Evolutionary conservation across 2,888 invertebrate species (phyloP).

Genomic region (Philaethria dido): DNA sequence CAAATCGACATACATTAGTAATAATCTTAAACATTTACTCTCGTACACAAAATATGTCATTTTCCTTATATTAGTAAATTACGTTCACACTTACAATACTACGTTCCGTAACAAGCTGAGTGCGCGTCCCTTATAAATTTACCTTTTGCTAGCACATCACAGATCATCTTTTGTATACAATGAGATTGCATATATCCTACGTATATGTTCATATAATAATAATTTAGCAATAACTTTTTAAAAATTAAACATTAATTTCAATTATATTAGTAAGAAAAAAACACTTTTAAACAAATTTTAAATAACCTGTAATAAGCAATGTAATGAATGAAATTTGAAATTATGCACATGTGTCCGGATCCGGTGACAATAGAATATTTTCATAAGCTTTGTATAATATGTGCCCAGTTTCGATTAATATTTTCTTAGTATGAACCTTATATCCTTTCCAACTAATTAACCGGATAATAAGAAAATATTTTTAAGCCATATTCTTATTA

Average conservation of each 20-base stretch:
- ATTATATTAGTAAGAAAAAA: no score
- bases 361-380: not conserved
- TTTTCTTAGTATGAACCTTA: no score
- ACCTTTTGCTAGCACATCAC: constrained; percentile 76
- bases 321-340: no score
- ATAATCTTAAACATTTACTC: constrained; percentile 52
- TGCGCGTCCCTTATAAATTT: constrained; percentile 38
- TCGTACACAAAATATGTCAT: constrained; percentile 82
- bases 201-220: not conserved
- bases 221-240: no score
- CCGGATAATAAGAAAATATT: no score
- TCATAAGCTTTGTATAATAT: no score
- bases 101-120: constrained; percentile 20
- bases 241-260: no score
- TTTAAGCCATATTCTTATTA: no score
- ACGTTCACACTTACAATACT: constrained; percentile 46
- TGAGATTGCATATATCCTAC: constrained; percentile 26
- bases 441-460: no score
- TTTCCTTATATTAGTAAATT: constrained; percentile 60
- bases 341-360: not conserved
- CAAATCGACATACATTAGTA: constrained; percentile 45
- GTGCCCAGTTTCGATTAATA: no score
- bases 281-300: no score
- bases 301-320: no score
- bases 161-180: constrained; percentile 58